Evolutionary conservation across 2,888 invertebrate genomes (phyloP), one percentile per base, ranked within the genome.

Genomic region (Acrobasis consociella): DNA sequence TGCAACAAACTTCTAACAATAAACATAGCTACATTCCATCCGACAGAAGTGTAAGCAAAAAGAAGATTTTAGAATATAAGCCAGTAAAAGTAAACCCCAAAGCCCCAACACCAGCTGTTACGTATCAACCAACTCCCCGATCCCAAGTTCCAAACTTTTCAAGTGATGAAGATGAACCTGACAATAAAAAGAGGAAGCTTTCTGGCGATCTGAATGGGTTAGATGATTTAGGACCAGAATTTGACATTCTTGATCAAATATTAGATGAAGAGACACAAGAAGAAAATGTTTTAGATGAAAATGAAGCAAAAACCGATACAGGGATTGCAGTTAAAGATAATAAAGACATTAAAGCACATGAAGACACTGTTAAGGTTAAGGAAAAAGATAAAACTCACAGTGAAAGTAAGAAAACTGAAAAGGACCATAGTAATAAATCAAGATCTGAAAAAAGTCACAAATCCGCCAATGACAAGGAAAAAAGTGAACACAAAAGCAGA

Each of bases 201-300:
- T 83, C 89, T 58, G 79, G 68, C 78, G 91, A 91, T 67, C 75
- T 92, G 1, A 89, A 90, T 75, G 86, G 85, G 7, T 76, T 93
- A 51, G 93, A 93, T 82, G 91, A 93, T 61, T 76, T 93, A 65
- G 91, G 90, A 7, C 80, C 89, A 64, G 93, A 93, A 73, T 93
- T 93, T 86, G 93, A 93, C 76, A 91, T 93, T 52, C 76, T 93
- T 65, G 93, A 86, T 71, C 87, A 93, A 82, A 93, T 93, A 73
- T 78, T 93, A 68, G 87, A 91, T 83, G 93, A 91, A 77, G 91
- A 91, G 75, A 89, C 86, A 70, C 64, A 65, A 39, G 73, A 71
- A 62, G 66, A 67, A 65, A 59, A 70, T 58, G 66, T 69, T 61
- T 66, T 71, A 52, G 74, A 75, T 68, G 76, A 75, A 59, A 74